phyloP scores from a whole-genome alignment of 2,113 vertebrate species.

The Rhadina sibilatrix region DNA sequence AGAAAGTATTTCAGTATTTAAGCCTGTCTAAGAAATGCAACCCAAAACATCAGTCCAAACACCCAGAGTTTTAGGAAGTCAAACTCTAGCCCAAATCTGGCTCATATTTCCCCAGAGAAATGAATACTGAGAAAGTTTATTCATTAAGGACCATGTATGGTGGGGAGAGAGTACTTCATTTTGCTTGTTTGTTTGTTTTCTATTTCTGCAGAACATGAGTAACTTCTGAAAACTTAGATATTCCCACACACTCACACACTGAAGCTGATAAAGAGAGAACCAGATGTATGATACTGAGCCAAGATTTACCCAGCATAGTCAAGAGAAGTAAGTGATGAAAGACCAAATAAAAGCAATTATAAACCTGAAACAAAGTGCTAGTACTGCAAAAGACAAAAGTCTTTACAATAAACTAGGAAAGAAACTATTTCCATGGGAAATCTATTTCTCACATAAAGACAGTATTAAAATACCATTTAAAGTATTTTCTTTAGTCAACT shows the following conservation, averaged over 20 bases:
- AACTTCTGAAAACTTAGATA: conserved; percentile 15
- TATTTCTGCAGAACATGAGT: conserved; percentile 7
- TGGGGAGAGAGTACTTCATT: not conserved
- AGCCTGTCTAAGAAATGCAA: not conserved
- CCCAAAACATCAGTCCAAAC: not conserved
- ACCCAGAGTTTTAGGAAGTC: not conserved
- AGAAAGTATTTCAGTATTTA: not conserved
- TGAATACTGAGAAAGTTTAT: not conserved
- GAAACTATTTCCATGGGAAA: not conserved
- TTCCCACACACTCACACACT: conserved; percentile 28
- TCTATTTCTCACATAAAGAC: not conserved
- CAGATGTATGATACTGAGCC: conserved; percentile 42
- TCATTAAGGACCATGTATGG: conserved; percentile 6
- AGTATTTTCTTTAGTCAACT: not conserved
- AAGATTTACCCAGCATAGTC: not conserved
- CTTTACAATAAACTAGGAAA: not conserved
- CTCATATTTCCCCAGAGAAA: not conserved
- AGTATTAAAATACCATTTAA: not conserved
- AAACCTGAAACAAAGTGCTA: not conserved
- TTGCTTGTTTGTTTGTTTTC: conserved; percentile 41
- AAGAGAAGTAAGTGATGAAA: not conserved
- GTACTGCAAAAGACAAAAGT: not conserved
- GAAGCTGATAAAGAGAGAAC: conserved; percentile 36
- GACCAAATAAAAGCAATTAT: not conserved
- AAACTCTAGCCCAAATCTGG: not conserved